phyloP scores from a whole-genome alignment of 2,888 invertebrate genomes.

The Ommatoiulus sabulosus region DNA sequence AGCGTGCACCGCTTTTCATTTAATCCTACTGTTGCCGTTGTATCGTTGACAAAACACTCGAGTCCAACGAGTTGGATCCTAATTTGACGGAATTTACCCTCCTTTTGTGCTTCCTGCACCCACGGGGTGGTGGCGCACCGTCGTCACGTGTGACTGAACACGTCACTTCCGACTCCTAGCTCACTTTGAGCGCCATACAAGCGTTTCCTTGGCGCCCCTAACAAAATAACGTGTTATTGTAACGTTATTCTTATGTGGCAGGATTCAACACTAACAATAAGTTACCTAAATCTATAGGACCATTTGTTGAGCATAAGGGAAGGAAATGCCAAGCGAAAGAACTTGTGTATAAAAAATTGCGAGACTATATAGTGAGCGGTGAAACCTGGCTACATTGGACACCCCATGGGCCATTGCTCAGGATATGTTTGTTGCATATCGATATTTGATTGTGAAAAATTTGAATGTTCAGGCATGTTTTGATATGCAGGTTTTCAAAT shows the following conservation, averaged over 20 bases:
- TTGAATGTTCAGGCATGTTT: too few species aligned
- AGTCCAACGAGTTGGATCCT: slow-evolving; percentile 34
- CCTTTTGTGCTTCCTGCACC: slow-evolving; percentile 21
- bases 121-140: slow-evolving; percentile 26
- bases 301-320: not conserved
- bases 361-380: too few species aligned
- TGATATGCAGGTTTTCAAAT: too few species aligned
- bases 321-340: not conserved
- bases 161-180: not conserved
- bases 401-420: not conserved
- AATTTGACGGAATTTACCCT: slow-evolving; percentile 34
- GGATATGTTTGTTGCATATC: too few species aligned
- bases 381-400: too few species aligned
- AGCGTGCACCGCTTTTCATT: slow-evolving; percentile 14
- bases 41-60: slow-evolving; percentile 34
- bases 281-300: slow-evolving; percentile 13
- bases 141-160: slow-evolving; percentile 13
- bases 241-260: not conserved
- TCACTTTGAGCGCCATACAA: slow-evolving; percentile 13
- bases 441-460: too few species aligned
- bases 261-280: not conserved
- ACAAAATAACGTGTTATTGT: slow-evolving; percentile 4
- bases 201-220: not conserved
- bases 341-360: not conserved
- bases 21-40: slow-evolving; percentile 34